phyloP scores from a whole-genome alignment of 2,113 vertebrate species.

The Macroglossus sobrinus region DNA sequence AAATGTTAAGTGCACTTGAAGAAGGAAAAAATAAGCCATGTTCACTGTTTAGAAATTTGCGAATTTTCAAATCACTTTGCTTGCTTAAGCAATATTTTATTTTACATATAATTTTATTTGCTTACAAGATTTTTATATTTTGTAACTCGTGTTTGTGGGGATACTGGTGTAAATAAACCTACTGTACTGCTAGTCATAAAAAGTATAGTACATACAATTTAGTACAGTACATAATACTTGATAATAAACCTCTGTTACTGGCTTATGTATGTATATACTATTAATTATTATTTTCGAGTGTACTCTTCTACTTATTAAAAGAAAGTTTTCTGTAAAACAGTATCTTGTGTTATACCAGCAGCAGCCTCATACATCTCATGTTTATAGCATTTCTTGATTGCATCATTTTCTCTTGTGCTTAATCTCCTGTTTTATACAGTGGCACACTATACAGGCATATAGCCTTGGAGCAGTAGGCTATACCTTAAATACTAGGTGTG shows the following conservation, averaged over 20 bases:
- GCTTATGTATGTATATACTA: not conserved
- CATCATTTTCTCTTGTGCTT: not conserved
- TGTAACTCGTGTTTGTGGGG: not conserved
- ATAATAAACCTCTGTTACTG: not conserved
- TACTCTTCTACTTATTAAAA: not conserved
- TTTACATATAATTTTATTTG: not conserved
- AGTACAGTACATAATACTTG: not conserved
- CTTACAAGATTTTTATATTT: not conserved
- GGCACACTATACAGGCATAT: not conserved
- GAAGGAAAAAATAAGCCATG: not conserved
- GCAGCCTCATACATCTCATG: not conserved
- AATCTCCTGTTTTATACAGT: not conserved
- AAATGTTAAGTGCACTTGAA: not conserved
- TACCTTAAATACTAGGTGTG: not conserved
- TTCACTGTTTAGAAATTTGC: not conserved
- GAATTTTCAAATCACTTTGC: conserved; percentile 11
- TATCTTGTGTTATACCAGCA: not conserved
- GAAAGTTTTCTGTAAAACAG: not conserved
- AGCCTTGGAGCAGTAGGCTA: not conserved
- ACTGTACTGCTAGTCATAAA: not conserved
- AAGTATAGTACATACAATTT: not conserved
- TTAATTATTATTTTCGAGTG: not conserved
- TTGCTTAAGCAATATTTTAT: not conserved
- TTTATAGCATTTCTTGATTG: too few species aligned
- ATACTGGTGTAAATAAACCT: not conserved